Evolutionary conservation across 2,888 invertebrate species (phyloP).

Genomic region (Apotomis turbidana): DNA sequence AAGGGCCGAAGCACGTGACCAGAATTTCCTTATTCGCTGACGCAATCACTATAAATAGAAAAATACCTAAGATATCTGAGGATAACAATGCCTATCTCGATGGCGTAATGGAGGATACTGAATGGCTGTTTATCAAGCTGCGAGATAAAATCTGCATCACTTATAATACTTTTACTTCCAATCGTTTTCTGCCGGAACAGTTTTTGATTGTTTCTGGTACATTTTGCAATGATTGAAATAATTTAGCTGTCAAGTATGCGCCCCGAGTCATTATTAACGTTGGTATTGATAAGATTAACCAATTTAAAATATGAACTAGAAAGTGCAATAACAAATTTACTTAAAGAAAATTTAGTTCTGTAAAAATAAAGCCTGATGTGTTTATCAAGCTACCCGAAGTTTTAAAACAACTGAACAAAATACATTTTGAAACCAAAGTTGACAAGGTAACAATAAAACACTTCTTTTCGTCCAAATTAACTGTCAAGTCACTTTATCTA

Average conservation of each 20-base stretch:
- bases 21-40: constrained; percentile 37
- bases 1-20: constrained; percentile 36
- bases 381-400: too few species aligned
- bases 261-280: constrained; percentile 15
- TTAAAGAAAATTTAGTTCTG: not conserved
- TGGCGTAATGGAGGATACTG: constrained; percentile 36
- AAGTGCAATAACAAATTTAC: not conserved
- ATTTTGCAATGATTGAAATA: constrained; percentile 25
- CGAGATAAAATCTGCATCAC: constrained; percentile 37
- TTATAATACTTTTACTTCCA: constrained; percentile 32
- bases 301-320: not conserved
- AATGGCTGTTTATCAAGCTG: constrained; percentile 27
- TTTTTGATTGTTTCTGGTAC: constrained; percentile 16
- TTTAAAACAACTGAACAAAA: not conserved
- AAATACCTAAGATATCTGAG: constrained; percentile 28
- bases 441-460: not conserved
- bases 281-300: not conserved
- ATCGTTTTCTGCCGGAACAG: constrained; percentile 13
- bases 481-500: constrained; percentile 27
- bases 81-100: constrained; percentile 35
- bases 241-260: constrained; percentile 24
- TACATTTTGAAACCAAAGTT: not conserved
- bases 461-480: not conserved
- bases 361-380: not conserved
- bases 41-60: constrained; percentile 36